Evolutionary conservation across 2,113 vertebrate species (phyloP).

Genomic region (Rutilus rutilus): DNA sequence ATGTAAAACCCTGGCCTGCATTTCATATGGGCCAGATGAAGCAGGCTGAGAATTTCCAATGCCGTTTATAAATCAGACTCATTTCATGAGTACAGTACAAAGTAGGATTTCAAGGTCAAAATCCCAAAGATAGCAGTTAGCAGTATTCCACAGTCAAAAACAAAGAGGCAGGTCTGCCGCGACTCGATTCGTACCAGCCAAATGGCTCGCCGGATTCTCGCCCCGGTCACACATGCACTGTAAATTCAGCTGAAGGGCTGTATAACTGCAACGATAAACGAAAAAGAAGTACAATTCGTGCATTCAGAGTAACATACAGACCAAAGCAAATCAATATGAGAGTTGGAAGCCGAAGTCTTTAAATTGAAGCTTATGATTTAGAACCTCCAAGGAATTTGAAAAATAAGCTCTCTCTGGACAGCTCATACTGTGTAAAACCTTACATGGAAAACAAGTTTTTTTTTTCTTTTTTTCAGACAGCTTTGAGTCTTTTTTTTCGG

Average conservation of each 20-base stretch:
- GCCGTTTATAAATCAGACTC: conserved; percentile 72
- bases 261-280: conserved; percentile 13
- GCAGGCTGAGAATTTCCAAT: conserved; percentile 70
- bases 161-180: conserved; percentile 15
- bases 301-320: conserved; percentile 53
- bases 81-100: conserved; percentile 82
- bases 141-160: conserved; percentile 52
- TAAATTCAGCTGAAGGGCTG: neutral
- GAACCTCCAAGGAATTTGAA: conserved; percentile 64
- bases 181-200: conserved; percentile 43
- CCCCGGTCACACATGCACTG: conserved; percentile 17
- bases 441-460: conserved; percentile 33
- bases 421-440: conserved; percentile 52
- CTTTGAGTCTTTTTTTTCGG: conserved; percentile 43
- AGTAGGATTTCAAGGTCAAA: conserved; percentile 70
- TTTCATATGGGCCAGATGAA: conserved; percentile 65
- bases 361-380: conserved; percentile 54
- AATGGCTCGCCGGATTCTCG: conserved; percentile 15
- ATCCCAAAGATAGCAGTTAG: conserved; percentile 62
- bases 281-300: conserved; percentile 29
- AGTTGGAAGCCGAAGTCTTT: conserved; percentile 58
- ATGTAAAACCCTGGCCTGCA: conserved; percentile 67
- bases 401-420: conserved; percentile 16
- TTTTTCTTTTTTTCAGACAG: conserved; percentile 27
- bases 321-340: conserved; percentile 59